Conservation (phyloP, 2,797 vertebrate genomes). For the Garrulus glandarius region DNA sequence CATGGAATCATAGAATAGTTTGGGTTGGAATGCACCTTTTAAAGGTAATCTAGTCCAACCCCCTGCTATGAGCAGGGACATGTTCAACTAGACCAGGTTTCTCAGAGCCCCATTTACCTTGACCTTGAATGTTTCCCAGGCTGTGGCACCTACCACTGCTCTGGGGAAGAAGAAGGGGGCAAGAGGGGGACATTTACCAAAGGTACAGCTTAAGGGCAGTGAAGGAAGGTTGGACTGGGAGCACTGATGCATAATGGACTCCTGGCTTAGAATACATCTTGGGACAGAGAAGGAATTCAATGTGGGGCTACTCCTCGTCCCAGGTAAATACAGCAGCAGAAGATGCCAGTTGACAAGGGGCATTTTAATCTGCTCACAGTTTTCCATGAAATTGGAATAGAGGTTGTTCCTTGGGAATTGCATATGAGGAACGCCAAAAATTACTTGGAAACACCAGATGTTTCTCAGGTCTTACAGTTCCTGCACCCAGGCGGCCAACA, state of each 20-base stretch:
- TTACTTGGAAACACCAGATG: fast-evolving
- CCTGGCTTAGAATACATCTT: fast-evolving
- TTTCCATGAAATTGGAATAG: background rate
- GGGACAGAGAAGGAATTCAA: background rate
- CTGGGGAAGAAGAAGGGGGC: background rate
- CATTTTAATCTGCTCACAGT: background rate
- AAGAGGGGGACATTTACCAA: background rate
- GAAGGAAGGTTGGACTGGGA: background rate
- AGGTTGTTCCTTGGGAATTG: background rate
- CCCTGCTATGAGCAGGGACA: background rate
- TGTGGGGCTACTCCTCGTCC: background rate
- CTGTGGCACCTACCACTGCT: background rate
- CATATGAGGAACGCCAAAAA: background rate
- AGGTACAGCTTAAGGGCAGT: background rate
- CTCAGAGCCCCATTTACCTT: background rate
- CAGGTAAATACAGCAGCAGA: background rate
- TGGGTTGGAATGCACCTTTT: background rate
- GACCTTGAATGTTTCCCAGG: background rate
- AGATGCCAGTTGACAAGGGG: background rate
- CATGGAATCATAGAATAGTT: background rate
- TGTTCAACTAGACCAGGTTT: background rate
- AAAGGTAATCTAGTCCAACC: background rate
- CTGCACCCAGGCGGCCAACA: background rate
- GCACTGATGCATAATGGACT: background rate
- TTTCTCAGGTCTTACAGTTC: background rate